Conservation (phyloP, 2,113 vertebrate genomes). For the Vulpes lagopus region DNA sequence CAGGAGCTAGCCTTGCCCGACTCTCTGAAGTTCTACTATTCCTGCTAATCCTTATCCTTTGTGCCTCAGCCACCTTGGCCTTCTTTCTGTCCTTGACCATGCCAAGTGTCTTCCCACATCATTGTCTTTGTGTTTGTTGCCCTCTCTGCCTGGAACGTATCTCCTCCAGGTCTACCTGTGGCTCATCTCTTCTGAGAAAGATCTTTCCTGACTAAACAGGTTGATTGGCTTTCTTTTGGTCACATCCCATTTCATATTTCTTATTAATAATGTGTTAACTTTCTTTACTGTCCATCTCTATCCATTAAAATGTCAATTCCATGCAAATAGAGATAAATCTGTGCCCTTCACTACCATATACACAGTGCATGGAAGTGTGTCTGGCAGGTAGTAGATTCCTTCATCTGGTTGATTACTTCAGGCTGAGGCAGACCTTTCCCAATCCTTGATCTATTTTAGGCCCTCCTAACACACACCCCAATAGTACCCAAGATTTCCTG, state of each 20-base stretch:
- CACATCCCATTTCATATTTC: background rate
- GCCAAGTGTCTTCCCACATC: background rate
- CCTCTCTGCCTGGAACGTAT: background rate
- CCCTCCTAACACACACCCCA: background rate
- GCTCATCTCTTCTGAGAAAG: background rate
- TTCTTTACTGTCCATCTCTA: background rate
- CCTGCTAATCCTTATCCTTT: background rate
- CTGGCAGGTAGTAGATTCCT: background rate
- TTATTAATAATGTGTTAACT: background rate
- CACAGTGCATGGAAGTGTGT: background rate
- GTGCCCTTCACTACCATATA: background rate
- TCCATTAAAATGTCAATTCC: background rate
- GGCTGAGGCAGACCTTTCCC: background rate
- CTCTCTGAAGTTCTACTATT: accelerated
- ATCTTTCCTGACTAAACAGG: background rate
- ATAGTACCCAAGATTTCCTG: background rate
- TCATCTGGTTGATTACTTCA: background rate
- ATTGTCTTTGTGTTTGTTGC: accelerated
- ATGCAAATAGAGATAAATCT: background rate
- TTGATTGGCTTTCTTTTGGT: background rate
- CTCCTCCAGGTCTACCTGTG: background rate
- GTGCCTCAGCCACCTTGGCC: background rate
- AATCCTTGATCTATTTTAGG: background rate
- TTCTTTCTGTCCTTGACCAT: background rate
- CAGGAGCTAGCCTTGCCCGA: background rate